A percentile compares a stretch with the other conserved stretches of the same genome.
These are phyloP conservation scores for Cetonia aurata DNA, from an alignment of 2,888 invertebrate genomes.

Conservation along the genomic window DNA sequence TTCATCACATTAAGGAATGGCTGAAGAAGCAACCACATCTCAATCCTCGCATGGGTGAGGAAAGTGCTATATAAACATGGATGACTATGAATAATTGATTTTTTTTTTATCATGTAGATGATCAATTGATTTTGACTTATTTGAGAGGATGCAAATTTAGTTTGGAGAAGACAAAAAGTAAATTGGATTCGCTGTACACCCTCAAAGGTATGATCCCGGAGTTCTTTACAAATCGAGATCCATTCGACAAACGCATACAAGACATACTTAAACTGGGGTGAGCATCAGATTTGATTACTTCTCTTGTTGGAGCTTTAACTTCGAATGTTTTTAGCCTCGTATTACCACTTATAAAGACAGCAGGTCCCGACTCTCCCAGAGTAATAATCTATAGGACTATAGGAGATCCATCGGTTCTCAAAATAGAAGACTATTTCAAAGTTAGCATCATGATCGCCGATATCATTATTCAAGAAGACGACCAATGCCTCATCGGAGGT, in stretches of 20 bases:
- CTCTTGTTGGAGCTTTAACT: background rate
- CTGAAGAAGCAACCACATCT: constrained; percentile 71
- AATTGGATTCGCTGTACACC: constrained; percentile 73
- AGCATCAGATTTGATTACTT: constrained; percentile 36
- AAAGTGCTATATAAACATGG: too few relatives aligned
- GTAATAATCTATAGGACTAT: constrained; percentile 60
- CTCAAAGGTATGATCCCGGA: constrained; percentile 70
- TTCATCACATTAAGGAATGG: constrained; percentile 70
- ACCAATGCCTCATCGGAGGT: constrained; percentile 70
- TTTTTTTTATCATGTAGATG: constrained; percentile 64
- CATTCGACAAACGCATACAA: constrained; percentile 56
- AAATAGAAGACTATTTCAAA: constrained; percentile 63
- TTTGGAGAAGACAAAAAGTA: constrained; percentile 73
- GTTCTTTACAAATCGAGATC: constrained; percentile 65
- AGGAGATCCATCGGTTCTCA: constrained; percentile 53
- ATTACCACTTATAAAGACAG: constrained; percentile 53
- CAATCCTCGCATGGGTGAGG: constrained; percentile 70
- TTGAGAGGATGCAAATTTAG: constrained; percentile 76
- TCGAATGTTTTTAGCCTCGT: constrained; percentile 42
- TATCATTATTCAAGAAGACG: constrained; percentile 73
- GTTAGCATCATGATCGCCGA: constrained; percentile 71
- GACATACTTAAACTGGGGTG: constrained; percentile 65
- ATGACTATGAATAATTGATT: constrained; percentile 68
- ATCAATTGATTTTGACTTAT: constrained; percentile 74
- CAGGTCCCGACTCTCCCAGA: constrained; percentile 58